Base-by-base conservation (phyloP, 2,888 invertebrate genomes). In the Bellardia pandia region DNA sequence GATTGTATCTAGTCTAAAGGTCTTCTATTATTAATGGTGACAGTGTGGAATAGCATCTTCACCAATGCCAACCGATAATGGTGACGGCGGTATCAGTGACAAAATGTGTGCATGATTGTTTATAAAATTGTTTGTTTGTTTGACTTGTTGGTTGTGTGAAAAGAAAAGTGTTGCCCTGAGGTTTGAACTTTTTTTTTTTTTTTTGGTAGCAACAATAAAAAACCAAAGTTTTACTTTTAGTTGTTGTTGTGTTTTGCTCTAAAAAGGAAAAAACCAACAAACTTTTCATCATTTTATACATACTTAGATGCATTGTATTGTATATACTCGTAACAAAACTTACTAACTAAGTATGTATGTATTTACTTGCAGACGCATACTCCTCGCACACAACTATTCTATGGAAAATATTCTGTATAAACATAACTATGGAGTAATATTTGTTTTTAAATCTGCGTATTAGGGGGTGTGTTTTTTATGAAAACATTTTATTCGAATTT, bases 151-250 rank as follows among this genome's bases (percentile, higher is more conserved):
- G 85, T 71, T 78, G 78, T 60, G 48, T 58, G 77, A 85, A 85
- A 81, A 72, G 74, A 87, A 87, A 82, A 81, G 84, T 87, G 85
- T 85, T 87, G 81, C 78, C 87, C 78, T 85, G 87, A 85, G 85
- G 87, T 85, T 85, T 81, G 1, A 75, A 81, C 62, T 56, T 83
- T 86, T 83, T 23, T 23, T 23, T 23, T 23, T 23, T 1, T 23
- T 23, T 82, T 64, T 23, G 60, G 56, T n/a, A 60, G 56, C 69
- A 76, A 16, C 58, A 66, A 71, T 79, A 80, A 83, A 79, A 72
- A 81, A 69, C 13, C 11, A 74, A 64, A 79, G 60, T 79, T 85
- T 77, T 76, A 69, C 69, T 83, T 82, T 60, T 30, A 71, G 66
- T 58, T 78, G 23, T 37, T 80, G 42, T 66, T 60, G 16, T 68